These are phyloP conservation scores for Spilarctia lutea DNA, from an alignment of 2,888 invertebrate species.

Conservation along the genomic window DNA sequence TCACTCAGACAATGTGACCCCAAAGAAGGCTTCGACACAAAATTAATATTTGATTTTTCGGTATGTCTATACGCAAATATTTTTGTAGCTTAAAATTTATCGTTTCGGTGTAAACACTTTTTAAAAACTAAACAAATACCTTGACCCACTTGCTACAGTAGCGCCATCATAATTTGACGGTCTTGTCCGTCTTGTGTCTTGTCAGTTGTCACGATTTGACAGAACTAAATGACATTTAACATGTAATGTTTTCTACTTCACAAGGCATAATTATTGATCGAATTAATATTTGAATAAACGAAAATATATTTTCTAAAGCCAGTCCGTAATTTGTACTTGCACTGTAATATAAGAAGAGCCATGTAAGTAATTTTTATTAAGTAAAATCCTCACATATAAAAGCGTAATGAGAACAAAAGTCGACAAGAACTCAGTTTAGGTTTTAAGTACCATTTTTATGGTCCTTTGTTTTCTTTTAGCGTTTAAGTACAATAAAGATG, in stretches of 20 bases:
- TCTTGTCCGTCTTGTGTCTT: too few species aligned
- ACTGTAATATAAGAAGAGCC: background rate
- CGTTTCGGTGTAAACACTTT: too few species aligned
- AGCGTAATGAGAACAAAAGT: background rate
- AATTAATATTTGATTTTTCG: too few species aligned
- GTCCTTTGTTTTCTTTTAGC: slow-evolving; percentile 22
- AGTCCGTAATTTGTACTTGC: background rate
- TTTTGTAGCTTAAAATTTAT: too few species aligned
- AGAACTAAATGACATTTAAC: background rate
- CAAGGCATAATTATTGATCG: slow-evolving; percentile 19
- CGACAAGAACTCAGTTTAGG: background rate
- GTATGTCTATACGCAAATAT: too few species aligned
- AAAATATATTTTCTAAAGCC: slow-evolving; percentile 27
- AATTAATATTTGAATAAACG: slow-evolving; percentile 12
- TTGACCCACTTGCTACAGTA: too few species aligned
- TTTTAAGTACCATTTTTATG: background rate
- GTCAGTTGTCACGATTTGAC: background rate
- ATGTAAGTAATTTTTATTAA: background rate
- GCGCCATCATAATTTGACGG: too few species aligned
- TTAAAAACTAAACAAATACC: too few species aligned
- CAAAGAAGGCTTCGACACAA: too few species aligned
- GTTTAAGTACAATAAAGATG: slow-evolving; percentile 67
- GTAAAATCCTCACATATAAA: background rate
- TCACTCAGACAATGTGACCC: too few species aligned
- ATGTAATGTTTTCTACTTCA: background rate